Evolutionary conservation across 2,113 vertebrate genomes (phyloP).

Genomic region (Rhipidura dahli): DNA sequence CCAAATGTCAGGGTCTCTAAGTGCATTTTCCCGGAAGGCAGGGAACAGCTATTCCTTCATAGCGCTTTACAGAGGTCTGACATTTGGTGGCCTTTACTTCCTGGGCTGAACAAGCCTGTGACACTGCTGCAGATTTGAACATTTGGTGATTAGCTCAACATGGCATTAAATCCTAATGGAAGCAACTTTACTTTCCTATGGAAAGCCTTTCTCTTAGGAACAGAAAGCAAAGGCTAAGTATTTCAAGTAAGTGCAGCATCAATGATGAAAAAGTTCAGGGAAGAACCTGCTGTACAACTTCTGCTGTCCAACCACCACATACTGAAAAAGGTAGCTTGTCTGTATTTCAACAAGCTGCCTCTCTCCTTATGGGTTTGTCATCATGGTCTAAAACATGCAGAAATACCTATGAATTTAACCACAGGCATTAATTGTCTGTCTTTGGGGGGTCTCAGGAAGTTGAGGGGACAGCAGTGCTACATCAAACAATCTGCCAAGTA

Average conservation of each 20-base stretch:
- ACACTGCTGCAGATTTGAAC: not conserved
- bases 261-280: accelerated
- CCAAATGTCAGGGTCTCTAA: not conserved
- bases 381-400: not conserved
- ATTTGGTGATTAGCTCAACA: not conserved
- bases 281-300: not conserved
- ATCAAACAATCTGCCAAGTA: not conserved
- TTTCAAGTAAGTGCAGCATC: not conserved
- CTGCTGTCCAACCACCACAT: not conserved
- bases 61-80: not conserved
- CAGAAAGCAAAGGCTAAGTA: not conserved
- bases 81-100: not conserved
- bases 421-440: not conserved
- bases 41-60: not conserved
- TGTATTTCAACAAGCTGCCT: not conserved
- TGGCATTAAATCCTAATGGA: not conserved
- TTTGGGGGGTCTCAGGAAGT: not conserved
- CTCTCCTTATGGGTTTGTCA: not conserved
- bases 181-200: not conserved
- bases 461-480: accelerated
- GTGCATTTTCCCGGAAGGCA: not conserved
- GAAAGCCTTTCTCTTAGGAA: not conserved
- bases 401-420: not conserved
- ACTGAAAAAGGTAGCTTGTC: not conserved
- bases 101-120: not conserved